Evolutionary conservation across 2,113 vertebrate genomes (phyloP).

Genomic region (Oceanodroma tethys): DNA sequence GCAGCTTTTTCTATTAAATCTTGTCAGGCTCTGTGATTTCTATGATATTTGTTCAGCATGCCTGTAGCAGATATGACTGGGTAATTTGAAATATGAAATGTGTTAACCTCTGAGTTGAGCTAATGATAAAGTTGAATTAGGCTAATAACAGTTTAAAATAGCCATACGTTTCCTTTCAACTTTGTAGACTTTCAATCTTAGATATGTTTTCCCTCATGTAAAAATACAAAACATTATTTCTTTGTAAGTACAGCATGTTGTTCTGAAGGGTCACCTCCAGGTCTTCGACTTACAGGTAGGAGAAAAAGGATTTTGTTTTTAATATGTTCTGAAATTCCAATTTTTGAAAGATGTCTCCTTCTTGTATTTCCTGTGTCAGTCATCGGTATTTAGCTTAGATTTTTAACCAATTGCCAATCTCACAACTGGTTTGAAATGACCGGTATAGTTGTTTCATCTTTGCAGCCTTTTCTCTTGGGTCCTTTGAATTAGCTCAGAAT

Average conservation of each 20-base stretch:
- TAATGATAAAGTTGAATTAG: slow-evolving; percentile 47
- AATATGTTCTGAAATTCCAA: background rate
- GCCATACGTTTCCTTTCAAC: slow-evolving; percentile 31
- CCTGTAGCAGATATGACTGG: slow-evolving; percentile 9
- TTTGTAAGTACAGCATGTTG: background rate
- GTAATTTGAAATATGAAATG: slow-evolving; percentile 36
- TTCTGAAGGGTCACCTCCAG: background rate
- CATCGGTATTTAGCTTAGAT: background rate
- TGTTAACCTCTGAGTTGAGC: slow-evolving; percentile 40
- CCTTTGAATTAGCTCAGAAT: background rate
- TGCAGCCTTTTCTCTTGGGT: background rate
- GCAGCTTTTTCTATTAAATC: slow-evolving; percentile 47
- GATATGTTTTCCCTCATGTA: background rate
- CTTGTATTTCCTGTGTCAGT: background rate
- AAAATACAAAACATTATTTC: background rate
- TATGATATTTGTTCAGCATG: slow-evolving; percentile 37
- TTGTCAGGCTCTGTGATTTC: slow-evolving; percentile 44
- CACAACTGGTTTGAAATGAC: background rate
- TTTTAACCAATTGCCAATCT: background rate
- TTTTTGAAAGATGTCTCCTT: background rate
- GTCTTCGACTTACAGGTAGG: background rate
- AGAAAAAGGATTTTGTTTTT: background rate
- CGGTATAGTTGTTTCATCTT: background rate
- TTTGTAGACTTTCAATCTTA: background rate
- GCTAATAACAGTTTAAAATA: slow-evolving; percentile 22